Evolutionary conservation across 2,888 invertebrate genomes (phyloP), one percentile per base, ranked within the genome.

Genomic region (Bedellia somnulentella): DNA sequence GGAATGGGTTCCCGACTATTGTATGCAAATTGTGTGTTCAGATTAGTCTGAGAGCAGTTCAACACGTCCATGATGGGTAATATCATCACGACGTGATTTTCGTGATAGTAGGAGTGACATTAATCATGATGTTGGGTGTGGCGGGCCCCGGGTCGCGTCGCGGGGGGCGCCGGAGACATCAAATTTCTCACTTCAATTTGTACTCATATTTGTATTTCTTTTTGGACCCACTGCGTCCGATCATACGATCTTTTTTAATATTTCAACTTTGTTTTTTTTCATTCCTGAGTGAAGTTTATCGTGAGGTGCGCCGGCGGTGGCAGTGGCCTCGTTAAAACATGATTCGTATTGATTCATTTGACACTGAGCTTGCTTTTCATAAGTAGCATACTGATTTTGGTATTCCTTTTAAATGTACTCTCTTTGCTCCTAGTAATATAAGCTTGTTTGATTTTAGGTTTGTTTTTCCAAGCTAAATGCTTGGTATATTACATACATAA

Each of bases 261-360:
- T 33, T 33, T 32, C 57, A 56, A 51, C 52, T 62, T 49, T 45
- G 56, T 22, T 55, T 55, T 64, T 68, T 71, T 67, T 61, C 66
- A 71, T 71, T 70, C 68, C 70, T 48, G 59, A 52, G 60, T 66
- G 71, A 71, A 70, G 60, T 71, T 66, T 68, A 71, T 70, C 63
- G 64, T 54, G 51, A 48, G n/a, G 61, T 63, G 66, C 68, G 63
- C 57, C 58, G 60, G 66, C 57, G 62, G 23, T 11, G 15, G 62
- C 49, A 51, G 57, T 47, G 35, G 44, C 47, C 59, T 63, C 58
- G 58, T 61, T 60, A 66, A 59, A 62, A 54, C 59, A 60, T 60
- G 59, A 62, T 66, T 67, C 66, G 64, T 67, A 56, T 58, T 59
- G 59, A 57, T 59, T 54, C 62, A 57, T 59, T 51, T 51, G 56